Evolutionary conservation across 1,140 invertebrate species (phyloP).

Genomic region (Wasmannia auropunctata): DNA sequence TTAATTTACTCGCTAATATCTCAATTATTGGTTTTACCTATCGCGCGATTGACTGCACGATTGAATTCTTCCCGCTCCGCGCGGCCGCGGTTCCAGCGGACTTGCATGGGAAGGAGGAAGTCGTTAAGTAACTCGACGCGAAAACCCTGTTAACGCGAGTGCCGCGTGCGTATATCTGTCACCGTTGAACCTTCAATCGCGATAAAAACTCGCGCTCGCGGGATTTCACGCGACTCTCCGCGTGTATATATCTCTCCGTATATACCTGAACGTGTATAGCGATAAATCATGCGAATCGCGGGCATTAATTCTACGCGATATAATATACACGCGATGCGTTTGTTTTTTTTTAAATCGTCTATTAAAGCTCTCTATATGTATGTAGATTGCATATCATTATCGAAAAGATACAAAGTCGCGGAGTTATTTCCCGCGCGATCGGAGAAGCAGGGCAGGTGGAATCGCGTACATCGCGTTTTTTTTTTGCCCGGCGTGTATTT

Average conservation of each 20-base stretch:
- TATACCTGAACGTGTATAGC: too few species aligned
- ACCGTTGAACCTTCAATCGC: background rate
- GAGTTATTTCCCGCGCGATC: background rate
- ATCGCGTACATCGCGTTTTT: background rate
- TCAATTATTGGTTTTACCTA: background rate
- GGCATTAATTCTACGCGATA: background rate
- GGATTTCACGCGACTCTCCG: background rate
- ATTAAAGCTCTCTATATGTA: background rate
- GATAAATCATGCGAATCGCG: background rate
- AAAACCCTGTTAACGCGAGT: constrained; percentile 20
- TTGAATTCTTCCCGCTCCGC: too few species aligned
- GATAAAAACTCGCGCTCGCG: background rate
- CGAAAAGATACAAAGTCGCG: too few species aligned
- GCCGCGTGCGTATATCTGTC: background rate
- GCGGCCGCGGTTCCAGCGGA: background rate
- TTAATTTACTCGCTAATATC: background rate
- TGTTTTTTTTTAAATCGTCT: background rate
- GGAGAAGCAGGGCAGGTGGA: background rate
- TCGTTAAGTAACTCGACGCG: background rate
- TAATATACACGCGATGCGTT: background rate
- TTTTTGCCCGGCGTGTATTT: background rate
- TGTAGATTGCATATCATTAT: background rate
- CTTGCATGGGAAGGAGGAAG: background rate
- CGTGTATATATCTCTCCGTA: background rate
- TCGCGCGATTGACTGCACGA: background rate